Base-by-base conservation (phyloP, 2,797 vertebrate genomes). In the Geotrypetes seraphini region DNA sequence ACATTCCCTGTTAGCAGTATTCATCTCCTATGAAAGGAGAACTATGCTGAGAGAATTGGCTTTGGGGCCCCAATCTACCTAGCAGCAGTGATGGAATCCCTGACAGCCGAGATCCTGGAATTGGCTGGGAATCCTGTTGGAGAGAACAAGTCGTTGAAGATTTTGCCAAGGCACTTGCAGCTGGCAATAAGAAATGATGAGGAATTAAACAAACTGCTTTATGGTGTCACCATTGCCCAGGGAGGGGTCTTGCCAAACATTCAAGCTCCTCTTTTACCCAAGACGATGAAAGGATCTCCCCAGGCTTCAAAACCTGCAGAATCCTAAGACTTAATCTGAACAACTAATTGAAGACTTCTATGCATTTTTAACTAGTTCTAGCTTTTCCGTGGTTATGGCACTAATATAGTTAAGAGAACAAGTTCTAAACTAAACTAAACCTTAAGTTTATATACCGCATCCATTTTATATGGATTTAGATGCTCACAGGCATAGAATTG, bases 241-340 rank as follows among this genome's bases (percentile, higher is more conserved):
- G 85, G 84, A 0, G 83, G 83, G 0, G 75, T 88, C 9, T 22
- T 85, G 4, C 84, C 86, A 2, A 83, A 86, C 16, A 86, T 87
- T 25, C 71, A 67, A 7, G 47, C 74, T 1, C 29, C 17, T 4
- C 73, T 85, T 6, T 33, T 85, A 18, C 80, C 76, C 2, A 78
- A 82, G 50, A 83, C 66, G 39, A 70, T 73, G 5, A 31, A 17
- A 17, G 8, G 22, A 7, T 10, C 21, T 7, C 11, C 24, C 15
- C 30, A 33, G 10, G 31, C 19, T 15, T 7, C 31, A 11, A 33
- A 23, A 28, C 12, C 2, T 7, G 16, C 12, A 9, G 32, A 25
- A 12, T 36, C 33, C 9, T 38, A 27, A 14, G 37, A 40, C 13
- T 13, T 17, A 5, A 19, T 8, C n/a, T n/a, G n/a, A n/a, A n/a